Evolutionary conservation across 2,888 invertebrate species (phyloP).

Genomic region (Pterobdella sp.): DNA sequence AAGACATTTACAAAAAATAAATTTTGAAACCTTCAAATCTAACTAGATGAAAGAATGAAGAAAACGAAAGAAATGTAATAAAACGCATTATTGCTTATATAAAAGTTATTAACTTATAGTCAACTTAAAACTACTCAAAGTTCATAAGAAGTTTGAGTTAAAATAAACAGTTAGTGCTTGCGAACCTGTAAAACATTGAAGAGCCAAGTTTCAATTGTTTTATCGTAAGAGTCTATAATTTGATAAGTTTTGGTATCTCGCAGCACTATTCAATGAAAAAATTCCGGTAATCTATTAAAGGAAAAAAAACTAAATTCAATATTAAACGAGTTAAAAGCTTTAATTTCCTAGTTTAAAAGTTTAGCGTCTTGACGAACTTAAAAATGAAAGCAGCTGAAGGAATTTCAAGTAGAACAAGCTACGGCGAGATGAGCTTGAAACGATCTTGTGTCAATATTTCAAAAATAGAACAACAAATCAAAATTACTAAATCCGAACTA

Average conservation of each 20-base stretch:
- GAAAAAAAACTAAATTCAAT: too few relatives aligned
- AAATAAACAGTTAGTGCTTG: too few relatives aligned
- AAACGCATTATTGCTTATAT: background rate
- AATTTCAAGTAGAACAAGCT: slow-evolving; percentile 6
- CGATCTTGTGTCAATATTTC: background rate
- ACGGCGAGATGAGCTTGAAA: background rate
- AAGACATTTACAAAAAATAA: background rate
- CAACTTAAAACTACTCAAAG: slow-evolving; percentile 6
- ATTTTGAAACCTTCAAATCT: background rate
- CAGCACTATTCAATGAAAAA: too few relatives aligned
- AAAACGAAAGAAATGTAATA: background rate
- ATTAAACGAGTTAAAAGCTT: too few relatives aligned
- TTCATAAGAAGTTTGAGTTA: too few relatives aligned
- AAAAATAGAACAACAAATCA: background rate
- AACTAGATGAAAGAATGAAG: background rate
- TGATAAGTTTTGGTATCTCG: too few relatives aligned
- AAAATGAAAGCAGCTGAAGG: slow-evolving; percentile 8
- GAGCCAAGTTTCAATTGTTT: too few relatives aligned
- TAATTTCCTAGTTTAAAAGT: background rate
- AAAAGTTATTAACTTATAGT: background rate
- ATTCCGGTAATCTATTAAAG: too few relatives aligned
- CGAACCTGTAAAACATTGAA: too few relatives aligned
- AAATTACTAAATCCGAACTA: background rate
- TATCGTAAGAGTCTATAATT: too few relatives aligned
- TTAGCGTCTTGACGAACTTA: background rate